These are phyloP conservation scores for Petrolisthes manimaculis DNA, from an alignment of 2,888 invertebrate genomes.

Conservation along the genomic window DNA sequence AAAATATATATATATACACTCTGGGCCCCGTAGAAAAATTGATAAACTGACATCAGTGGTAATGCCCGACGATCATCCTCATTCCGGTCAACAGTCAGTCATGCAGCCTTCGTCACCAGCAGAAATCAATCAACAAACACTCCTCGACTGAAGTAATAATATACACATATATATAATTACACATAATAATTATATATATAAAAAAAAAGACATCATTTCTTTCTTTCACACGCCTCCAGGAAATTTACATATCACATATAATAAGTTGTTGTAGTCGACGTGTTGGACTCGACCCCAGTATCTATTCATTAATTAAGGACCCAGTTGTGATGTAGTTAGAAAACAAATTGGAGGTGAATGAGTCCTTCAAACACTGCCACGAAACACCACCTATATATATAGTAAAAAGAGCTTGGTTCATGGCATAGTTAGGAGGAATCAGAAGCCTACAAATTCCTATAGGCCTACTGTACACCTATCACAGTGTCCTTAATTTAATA, in stretches of 20 bases:
- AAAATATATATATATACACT: no score
- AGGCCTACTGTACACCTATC: no score
- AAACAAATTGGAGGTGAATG: no score
- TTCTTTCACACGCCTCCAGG: constrained; percentile 25
- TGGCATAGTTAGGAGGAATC: no score
- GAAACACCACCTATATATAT: no score
- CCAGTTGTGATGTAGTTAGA: no score
- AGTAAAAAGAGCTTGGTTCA: no score
- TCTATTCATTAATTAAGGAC: no score
- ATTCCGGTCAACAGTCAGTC: not conserved
- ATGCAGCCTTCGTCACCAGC: constrained; percentile 27
- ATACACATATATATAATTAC: not conserved
- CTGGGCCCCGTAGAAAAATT: not conserved
- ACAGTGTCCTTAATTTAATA: no score
- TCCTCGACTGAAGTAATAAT: not conserved
- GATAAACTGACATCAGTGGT: not conserved
- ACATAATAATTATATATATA: not conserved
- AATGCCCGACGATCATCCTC: not conserved
- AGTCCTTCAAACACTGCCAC: no score
- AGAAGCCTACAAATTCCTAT: no score
- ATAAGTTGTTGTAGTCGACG: constrained; percentile 26
- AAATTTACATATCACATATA: constrained; percentile 48
- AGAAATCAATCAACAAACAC: constrained; percentile 15
- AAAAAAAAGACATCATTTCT: not conserved
- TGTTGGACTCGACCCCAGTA: not conserved